phyloP scores from a whole-genome alignment of 1,140 invertebrate genomes.

The Zaprionus ghesquierei region DNA sequence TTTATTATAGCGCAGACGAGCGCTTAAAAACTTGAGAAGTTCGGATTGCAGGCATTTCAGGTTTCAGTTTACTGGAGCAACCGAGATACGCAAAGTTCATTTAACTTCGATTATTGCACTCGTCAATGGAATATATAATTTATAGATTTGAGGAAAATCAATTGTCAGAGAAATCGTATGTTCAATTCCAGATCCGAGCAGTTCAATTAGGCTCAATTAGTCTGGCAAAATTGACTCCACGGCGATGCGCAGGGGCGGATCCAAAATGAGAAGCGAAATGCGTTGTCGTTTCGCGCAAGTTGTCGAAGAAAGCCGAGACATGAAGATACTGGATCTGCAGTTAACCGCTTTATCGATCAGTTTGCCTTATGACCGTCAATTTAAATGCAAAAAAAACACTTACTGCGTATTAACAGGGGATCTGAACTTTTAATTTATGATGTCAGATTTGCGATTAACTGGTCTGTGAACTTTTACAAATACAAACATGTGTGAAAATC shows the following conservation, averaged over 20 bases:
- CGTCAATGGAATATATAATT: constrained; percentile 35
- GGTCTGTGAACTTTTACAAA: neutral
- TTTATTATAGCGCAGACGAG: no score
- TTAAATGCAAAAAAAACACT: neutral
- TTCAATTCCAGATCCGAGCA: constrained; percentile 13
- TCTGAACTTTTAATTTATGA: constrained; percentile 10
- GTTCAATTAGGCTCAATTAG: constrained; percentile 63
- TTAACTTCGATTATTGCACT: constrained; percentile 30
- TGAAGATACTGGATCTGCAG: neutral
- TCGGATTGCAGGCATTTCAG: neutral
- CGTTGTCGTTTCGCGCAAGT: constrained; percentile 31
- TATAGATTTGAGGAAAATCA: constrained; percentile 22
- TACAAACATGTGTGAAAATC: neutral
- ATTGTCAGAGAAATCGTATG: constrained; percentile 12
- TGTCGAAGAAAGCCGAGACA: neutral
- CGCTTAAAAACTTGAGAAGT: no score
- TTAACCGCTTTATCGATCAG: constrained; percentile 28
- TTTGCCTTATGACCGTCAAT: neutral
- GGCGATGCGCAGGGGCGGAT: neutral
- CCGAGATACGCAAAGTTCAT: constrained; percentile 16
- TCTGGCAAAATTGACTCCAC: constrained; percentile 18
- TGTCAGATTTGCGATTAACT: neutral
- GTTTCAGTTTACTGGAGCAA: constrained; percentile 15
- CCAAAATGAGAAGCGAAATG: constrained; percentile 24
- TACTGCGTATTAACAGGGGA: neutral